Evolutionary conservation across 2,113 vertebrate genomes (phyloP), one percentile per base, ranked within the genome.

Genomic region (Hemiscyllium ocellatum): DNA sequence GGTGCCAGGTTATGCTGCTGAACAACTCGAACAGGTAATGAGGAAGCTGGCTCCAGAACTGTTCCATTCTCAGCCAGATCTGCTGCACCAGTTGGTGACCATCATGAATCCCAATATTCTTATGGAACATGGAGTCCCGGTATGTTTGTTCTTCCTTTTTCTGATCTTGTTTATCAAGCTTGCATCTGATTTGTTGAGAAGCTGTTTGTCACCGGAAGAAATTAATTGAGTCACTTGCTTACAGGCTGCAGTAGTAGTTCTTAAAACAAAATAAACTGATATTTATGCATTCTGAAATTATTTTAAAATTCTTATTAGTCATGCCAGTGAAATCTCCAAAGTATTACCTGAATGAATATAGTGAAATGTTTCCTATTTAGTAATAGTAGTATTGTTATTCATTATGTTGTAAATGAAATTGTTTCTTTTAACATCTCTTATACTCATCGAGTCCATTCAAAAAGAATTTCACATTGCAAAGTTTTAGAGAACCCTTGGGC

Each of bases 21-120:
- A 99, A 97, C 98, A 99, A 96, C 97, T 99, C 70, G 99, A 99
- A 96, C 98, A 98, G 1, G 99, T 99, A 52, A 99, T 99, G 99
- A 98, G 99, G 96, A 99, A 99, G 96, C 95, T 99, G 96, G 99
- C 99, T 68, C 99, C 99, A 4, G 99, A 99, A 96, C 97, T 99
- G 0, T 99, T 99, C 96, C 98, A 99, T 96, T 98, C 99, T 1
- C 99, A 99, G 96, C 99, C 99, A 52, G 99, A 99, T 96, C 98
- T 99, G 22, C 97, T 99, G 66, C 99, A 99, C 96, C 99, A 99
- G 86, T 97, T 99, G 89, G 99, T 99, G 96, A 99, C 99, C 97
- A 99, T 99, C 97, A 99, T 99, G 99, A 99, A 99, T 97, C 99
- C 99, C 85, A 99, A 99, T 10, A 96, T 99, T 95, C 98, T 99